These are phyloP conservation scores for Plectus sambesii DNA, from an alignment of 1,140 invertebrate species.

Conservation along the genomic window DNA sequence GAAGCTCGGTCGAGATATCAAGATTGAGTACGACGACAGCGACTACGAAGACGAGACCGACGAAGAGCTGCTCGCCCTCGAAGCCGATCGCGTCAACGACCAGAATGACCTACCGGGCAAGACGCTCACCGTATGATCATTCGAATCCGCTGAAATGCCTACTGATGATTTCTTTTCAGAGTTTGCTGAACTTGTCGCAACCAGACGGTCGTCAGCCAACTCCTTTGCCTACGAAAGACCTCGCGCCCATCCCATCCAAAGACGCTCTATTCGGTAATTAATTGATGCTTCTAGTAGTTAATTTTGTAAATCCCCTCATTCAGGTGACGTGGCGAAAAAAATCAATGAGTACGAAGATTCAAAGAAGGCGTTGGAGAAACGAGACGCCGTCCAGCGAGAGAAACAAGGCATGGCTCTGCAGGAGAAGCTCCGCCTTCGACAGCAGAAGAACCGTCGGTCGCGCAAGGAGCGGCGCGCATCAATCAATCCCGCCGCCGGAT, in stretches of 20 bases:
- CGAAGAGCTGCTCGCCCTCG: constrained; percentile 34
- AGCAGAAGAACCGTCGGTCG: constrained; percentile 28
- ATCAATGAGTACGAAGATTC: constrained; percentile 31
- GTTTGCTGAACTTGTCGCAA: constrained; percentile 32
- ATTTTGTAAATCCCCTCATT: too few species aligned
- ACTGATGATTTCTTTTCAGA: constrained; percentile 20
- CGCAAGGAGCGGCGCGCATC: constrained; percentile 24
- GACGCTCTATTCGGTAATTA: constrained; percentile 32
- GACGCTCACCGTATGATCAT: constrained; percentile 22
- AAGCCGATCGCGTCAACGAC: constrained; percentile 33
- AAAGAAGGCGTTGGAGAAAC: constrained; percentile 26
- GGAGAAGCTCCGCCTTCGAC: constrained; percentile 29
- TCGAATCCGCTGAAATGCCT: constrained; percentile 2
- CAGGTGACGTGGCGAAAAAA: constrained; percentile 36
- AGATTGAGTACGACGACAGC: constrained; percentile 24
- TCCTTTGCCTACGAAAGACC: constrained; percentile 26
- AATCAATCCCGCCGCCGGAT: too few species aligned
- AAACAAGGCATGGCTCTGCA: constrained; percentile 33
- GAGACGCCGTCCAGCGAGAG: constrained; percentile 29
- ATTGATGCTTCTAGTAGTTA: neutral
- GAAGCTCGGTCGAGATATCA: constrained; percentile 26
- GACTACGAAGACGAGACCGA: constrained; percentile 28
- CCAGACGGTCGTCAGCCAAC: constrained; percentile 26
- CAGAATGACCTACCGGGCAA: constrained; percentile 31
- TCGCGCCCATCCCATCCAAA: constrained; percentile 34